Base-by-base conservation (phyloP, 2,797 vertebrate genomes). In the Amazona ochrocephala region DNA sequence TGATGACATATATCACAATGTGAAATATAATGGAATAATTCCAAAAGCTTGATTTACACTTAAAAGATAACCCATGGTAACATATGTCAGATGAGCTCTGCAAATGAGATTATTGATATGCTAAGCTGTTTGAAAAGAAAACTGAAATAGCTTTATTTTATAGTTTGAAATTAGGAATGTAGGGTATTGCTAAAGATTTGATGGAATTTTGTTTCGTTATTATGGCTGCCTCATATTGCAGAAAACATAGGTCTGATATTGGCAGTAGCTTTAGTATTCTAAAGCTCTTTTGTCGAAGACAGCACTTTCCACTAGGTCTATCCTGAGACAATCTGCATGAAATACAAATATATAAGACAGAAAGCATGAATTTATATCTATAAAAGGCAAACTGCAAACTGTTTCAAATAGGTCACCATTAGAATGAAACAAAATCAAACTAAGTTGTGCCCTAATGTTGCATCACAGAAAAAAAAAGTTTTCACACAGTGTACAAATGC, bases 21-120 rank as follows among this genome's bases (percentile, higher is more conserved):
- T 42, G 51, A 93, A 42, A 47, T 34, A 76, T 64, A 71, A 44
- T 79, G 82, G 80, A 93, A 83, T 94, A 89, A 85, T 96, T 96
- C 94, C 88, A 96, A 84, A 92, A 96, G 37, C 74, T 86, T 95
- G 81, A 95, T 89, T 81, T 45, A 87, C 76, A 84, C 62, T 87
- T 84, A 72, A 79, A 95, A 93, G 94, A 97, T 96, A 97, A 97
- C 90, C 73, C 37, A 74, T 91, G 62, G 48, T 78, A 97, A 87
- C 88, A 96, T 90, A 87, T 83, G 78, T 95, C 91, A 94, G 80
- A 92, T 61, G 83, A 87, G 92, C 34, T 34, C 34, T 34, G 34
- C 94, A 95, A 97, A 96, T 32, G 76, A 95, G 93, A 96, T 86
- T 80, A 82, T 13, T 90, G 81, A 94, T 87, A 89, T 65, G 77